These are phyloP conservation scores for Hypselothyrea guttata DNA, from an alignment of 2,888 invertebrate genomes.

Conservation along the genomic window DNA sequence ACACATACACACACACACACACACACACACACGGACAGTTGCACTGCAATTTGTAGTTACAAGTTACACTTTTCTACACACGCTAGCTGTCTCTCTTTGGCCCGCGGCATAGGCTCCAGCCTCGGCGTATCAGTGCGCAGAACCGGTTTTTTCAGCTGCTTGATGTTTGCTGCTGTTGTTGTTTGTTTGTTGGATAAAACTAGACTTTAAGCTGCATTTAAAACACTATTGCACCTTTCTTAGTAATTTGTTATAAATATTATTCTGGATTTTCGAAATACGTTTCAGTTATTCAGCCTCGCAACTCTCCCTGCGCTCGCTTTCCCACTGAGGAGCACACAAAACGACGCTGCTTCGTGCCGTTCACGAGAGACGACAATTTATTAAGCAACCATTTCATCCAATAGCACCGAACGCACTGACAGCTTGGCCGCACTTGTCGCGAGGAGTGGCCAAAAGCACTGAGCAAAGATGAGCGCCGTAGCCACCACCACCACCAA, in stretches of 20 bases:
- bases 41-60: slow-evolving; percentile 70
- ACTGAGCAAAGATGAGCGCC: slow-evolving; percentile 54
- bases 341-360: slow-evolving; percentile 64
- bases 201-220: slow-evolving; percentile 22
- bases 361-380: slow-evolving; percentile 64
- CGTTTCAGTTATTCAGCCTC: slow-evolving; percentile 24
- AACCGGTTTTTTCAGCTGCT: slow-evolving; percentile 56
- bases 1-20: slow-evolving; percentile 24
- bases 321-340: slow-evolving; percentile 31
- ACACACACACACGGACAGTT: slow-evolving; percentile 24
- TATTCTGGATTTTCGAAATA: neutral
- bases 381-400: slow-evolving; percentile 75
- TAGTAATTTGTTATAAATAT: neutral
- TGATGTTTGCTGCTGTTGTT: slow-evolving; percentile 22
- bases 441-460: slow-evolving; percentile 77
- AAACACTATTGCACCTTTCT: slow-evolving; percentile 33
- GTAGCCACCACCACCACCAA: slow-evolving; percentile 49
- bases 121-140: slow-evolving; percentile 50
- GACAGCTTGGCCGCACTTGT: slow-evolving; percentile 65
- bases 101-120: slow-evolving; percentile 44
- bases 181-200: slow-evolving; percentile 20
- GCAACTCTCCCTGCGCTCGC: slow-evolving; percentile 46
- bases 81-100: slow-evolving; percentile 66
- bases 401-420: slow-evolving; percentile 82
- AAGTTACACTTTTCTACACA: slow-evolving; percentile 67